These are phyloP conservation scores for Exephanes ischioxanthus DNA, from an alignment of 2,888 invertebrate species.

Conservation along the genomic window DNA sequence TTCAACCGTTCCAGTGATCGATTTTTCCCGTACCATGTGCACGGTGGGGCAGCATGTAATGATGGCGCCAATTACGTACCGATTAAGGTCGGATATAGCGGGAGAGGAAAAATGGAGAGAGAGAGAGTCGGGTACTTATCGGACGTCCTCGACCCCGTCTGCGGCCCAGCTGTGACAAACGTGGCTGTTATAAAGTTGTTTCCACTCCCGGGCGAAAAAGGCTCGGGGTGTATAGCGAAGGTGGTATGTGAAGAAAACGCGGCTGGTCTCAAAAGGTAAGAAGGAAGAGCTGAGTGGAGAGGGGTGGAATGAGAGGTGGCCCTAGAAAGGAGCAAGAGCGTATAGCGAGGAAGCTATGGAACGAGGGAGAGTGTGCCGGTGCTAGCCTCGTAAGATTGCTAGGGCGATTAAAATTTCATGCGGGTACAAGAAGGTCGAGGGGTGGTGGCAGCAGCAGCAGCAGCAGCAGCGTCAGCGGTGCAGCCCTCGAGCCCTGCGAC, in stretches of 20 bases:
- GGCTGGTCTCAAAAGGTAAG: constrained; percentile 40
- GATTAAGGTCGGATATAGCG: constrained; percentile 39
- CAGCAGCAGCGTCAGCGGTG: constrained; percentile 40
- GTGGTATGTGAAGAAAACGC: constrained; percentile 48
- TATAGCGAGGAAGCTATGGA: constrained; percentile 40
- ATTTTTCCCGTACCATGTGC: background rate
- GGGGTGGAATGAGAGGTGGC: constrained; percentile 33
- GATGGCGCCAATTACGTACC: constrained; percentile 47
- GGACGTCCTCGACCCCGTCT: constrained; percentile 30
- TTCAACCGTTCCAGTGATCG: constrained; percentile 6
- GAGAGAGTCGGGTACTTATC: constrained; percentile 27
- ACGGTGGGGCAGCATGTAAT: constrained; percentile 17
- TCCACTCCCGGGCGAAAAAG: constrained; percentile 38
- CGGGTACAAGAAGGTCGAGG: constrained; percentile 64
- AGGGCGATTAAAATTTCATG: constrained; percentile 73
- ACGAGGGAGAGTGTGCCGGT: constrained; percentile 38
- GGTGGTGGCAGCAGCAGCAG: constrained; percentile 21
- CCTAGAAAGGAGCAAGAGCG: constrained; percentile 39
- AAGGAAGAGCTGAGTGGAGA: constrained; percentile 39
- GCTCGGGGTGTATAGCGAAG: constrained; percentile 22
- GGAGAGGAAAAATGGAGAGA: too few species aligned
- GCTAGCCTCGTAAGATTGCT: constrained; percentile 63
- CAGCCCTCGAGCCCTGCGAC: constrained; percentile 50
- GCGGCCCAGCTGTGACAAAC: constrained; percentile 9
- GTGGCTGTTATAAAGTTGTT: constrained; percentile 11